Conservation (phyloP, 2,113 vertebrate genomes). For the Morone chrysops region DNA sequence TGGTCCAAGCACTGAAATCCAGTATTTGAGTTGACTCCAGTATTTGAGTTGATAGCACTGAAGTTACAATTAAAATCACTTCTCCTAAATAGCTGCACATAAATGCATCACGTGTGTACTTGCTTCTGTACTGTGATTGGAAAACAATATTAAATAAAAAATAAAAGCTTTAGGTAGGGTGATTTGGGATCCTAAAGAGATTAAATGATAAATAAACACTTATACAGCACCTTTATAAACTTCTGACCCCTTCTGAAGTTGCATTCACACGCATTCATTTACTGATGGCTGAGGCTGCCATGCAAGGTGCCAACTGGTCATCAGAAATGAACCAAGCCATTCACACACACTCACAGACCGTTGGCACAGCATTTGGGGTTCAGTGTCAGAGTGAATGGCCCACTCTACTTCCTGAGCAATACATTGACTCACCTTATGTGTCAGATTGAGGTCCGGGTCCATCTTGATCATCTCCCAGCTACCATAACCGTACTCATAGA, state of each 20-base stretch:
- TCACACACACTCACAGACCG: no score
- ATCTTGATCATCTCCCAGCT: conserved; percentile 99
- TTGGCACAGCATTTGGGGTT: no score
- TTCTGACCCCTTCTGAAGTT: no score
- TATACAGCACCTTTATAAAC: no score
- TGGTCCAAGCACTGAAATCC: neutral
- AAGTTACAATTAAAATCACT: neutral
- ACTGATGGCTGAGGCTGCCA: no score
- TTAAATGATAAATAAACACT: no score
- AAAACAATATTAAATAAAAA: neutral
- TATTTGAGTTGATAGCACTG: no score
- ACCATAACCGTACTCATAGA: conserved; percentile 98
- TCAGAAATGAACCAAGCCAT: no score
- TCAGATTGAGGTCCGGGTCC: conserved; percentile 98
- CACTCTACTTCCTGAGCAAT: no score
- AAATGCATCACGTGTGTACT: neutral
- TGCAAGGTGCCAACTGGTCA: no score
- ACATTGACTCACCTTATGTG: conserved; percentile 90
- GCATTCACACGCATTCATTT: no score
- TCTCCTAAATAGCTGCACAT: neutral
- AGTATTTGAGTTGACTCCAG: neutral
- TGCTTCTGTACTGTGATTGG: neutral
- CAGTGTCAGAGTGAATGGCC: no score
- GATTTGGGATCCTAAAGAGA: neutral
- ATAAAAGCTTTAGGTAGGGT: neutral